Base-by-base conservation (phyloP, 92 coral and sea anemone genomes). In the Palythoa grandiflora region DNA sequence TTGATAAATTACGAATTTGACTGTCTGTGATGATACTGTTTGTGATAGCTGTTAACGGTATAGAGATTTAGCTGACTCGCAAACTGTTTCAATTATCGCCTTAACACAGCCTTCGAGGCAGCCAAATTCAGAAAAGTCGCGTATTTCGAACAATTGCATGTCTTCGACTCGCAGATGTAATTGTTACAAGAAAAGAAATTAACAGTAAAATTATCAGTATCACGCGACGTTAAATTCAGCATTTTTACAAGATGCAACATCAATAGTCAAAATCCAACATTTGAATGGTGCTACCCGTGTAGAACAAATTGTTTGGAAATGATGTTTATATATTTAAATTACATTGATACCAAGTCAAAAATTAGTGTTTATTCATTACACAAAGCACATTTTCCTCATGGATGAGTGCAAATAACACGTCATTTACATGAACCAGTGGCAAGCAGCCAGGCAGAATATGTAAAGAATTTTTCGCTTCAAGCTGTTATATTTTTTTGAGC, bases 131-230 rank as follows among this genome's bases (percentile, higher is more conserved):
- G 11, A 68, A 68, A 28, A 28, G 36, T 28, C 21, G 20, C n/a
- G 36, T 20, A 20, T 68, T 68, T 3, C 7, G 73, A 38, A 20
- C 73, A 68, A 28, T 20, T 28, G n/a, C 3, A 12, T 68, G 11
- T 68, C 73, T 68, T n/a, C 37, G 73, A 28, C 28, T 28, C 38
- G 7, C 10, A 68, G 73, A 20, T 14, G 20, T 68, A 19, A 68
- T 68, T 21, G 73, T 21, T 35, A 20, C 2, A 6, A 11, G 38
- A 68, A 68, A 68, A 38, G 19, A 59, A 59, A 13, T 13, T 59
- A 13, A 44, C 7, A 44, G 50, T 59, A 59, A 53, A 78, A 78
- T 38, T 14, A 80, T 80, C 85, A 63, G 57, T 14, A 80, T 80
- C 85, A 80, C 85, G 85, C 85, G 63, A 80, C 19, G 4, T 59